These are phyloP conservation scores for Etia nguti DNA, from an alignment of 2,113 vertebrate species.

Conservation along the genomic window DNA sequence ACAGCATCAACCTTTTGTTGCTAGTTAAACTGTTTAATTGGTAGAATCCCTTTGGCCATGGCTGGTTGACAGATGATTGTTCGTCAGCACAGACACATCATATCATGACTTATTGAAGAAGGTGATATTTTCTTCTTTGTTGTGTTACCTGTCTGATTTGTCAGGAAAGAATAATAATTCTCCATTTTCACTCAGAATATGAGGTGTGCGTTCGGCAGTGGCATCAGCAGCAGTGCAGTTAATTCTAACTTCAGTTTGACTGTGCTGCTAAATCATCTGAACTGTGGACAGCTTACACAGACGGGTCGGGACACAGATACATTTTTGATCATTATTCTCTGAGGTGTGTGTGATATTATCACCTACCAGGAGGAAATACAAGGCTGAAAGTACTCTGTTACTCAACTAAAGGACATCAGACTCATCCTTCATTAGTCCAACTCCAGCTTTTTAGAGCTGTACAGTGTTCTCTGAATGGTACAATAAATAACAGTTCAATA, in stretches of 20 bases:
- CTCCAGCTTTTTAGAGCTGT: background rate
- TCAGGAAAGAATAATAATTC: background rate
- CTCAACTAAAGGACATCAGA: background rate
- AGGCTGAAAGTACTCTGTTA: rapidly evolving
- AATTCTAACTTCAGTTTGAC: background rate
- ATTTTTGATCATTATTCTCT: constrained; percentile 5
- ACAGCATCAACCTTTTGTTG: background rate
- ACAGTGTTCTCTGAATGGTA: background rate
- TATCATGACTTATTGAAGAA: background rate
- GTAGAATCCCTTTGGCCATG: background rate
- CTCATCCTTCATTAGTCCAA: background rate
- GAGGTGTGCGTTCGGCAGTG: background rate
- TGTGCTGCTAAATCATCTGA: background rate
- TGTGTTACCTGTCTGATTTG: background rate
- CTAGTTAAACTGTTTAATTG: background rate
- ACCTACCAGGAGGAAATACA: background rate
- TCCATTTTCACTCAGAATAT: background rate
- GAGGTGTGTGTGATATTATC: background rate
- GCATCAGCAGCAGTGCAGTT: background rate
- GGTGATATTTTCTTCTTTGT: background rate
- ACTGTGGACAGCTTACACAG: background rate
- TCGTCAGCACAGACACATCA: background rate
- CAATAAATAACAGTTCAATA: background rate
- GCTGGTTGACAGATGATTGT: background rate
- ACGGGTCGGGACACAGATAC: constrained; percentile 10